phyloP scores from a whole-genome alignment of 2,888 invertebrate genomes.

The Theretra japonica region DNA sequence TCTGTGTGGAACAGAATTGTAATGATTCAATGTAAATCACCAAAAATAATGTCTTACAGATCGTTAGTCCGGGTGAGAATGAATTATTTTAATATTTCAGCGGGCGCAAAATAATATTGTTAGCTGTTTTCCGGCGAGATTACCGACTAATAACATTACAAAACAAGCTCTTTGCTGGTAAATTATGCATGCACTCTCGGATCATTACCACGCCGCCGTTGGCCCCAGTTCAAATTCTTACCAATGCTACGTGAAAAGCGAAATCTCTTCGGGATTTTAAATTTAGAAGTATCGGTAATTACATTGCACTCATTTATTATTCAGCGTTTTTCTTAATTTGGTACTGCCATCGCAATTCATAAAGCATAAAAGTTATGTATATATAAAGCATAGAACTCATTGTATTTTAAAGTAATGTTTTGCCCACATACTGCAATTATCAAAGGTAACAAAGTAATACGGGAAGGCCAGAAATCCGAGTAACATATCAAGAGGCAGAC shows the following conservation, averaged over 20 bases:
- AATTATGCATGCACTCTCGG: constrained; percentile 84
- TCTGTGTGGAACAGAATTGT: not conserved
- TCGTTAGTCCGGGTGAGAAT: constrained; percentile 65
- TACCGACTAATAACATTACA: constrained; percentile 84
- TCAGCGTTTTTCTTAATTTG: not conserved
- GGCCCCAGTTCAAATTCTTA: constrained; percentile 73
- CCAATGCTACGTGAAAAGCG: constrained; percentile 56
- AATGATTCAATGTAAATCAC: constrained; percentile 21
- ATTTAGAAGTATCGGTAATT: not conserved
- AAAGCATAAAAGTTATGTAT: not conserved
- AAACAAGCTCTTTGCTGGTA: constrained; percentile 81
- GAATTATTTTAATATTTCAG: constrained; percentile 82
- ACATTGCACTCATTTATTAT: not conserved
- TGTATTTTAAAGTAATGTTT: not conserved
- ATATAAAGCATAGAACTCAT: not conserved
- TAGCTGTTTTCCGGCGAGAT: constrained; percentile 80
- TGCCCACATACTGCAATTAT: not conserved
- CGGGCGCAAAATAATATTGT: constrained; percentile 76
- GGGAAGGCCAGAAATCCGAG: constrained; percentile 48
- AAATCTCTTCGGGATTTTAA: constrained; percentile 28
- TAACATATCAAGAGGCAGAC: constrained; percentile 61
- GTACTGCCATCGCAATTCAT: not conserved
- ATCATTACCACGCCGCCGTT: constrained; percentile 78
- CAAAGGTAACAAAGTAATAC: constrained; percentile 43
- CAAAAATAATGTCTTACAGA: constrained; percentile 47